Base-by-base conservation (phyloP, 2,888 invertebrate species). In the Therioaphis trifolii region DNA sequence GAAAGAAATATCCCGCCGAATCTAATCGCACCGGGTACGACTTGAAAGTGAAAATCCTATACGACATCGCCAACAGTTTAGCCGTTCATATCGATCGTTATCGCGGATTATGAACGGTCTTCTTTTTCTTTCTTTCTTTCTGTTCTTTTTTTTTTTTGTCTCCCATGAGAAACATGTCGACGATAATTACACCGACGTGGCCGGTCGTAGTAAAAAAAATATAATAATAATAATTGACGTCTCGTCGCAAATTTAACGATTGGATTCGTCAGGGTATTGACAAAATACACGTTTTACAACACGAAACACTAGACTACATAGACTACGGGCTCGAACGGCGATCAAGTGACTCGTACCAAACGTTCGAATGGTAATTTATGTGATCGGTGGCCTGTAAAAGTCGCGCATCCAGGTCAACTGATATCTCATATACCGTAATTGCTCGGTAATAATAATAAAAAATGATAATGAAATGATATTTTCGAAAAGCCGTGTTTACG, bases 381-480 rank as follows among this genome's bases (percentile, higher is more conserved):
- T 49, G 72, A 61, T 35, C 82, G 82, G 63, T 82, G 63, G 72
- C 82, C 82, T 82, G 82, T 82, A 82, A 61, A 82, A 82, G 63
- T 72, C 63, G 24, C 63, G 24, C 72, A 82, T 82, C 24, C 63
- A 72, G 80, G 80, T 80, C 80, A 80, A 15, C 40, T 75, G 4
- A 18, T 68, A 68, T 66, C 46, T 21, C n/a, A n/a, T n/a, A 49
- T 40, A 40, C 15, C 68, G 24, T 71, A 80, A 80, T 80, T 71
- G 43, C 43, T 61, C n/a, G 18, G 29, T 15, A 66, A 79, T 71
- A 71, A 71, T 49, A 14, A 29, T n/a, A n/a, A 63, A 7, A 15
- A 52, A 49, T 49, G n/a, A 43, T 35, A 35, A 35, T 35, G 4
- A 35, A 35, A 35, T 35, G 7, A 35, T 35, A 3, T 3, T 35